Conservation (phyloP, 1,140 invertebrate genomes). For the Drosophila saltans region DNA sequence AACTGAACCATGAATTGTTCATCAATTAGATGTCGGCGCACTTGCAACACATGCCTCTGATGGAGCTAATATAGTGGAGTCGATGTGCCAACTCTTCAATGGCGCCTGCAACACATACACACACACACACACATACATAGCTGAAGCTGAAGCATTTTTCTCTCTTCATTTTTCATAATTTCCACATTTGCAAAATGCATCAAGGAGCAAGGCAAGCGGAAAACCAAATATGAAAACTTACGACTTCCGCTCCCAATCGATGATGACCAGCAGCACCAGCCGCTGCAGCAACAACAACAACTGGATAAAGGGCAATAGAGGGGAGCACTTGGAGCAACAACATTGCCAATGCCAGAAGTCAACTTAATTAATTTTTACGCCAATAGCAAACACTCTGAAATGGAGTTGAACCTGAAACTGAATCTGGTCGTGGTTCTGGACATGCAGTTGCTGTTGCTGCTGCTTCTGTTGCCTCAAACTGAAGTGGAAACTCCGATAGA, state of each 20-base stretch:
- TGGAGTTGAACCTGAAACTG: background rate
- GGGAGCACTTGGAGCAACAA: background rate
- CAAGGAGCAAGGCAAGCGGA: slow-evolving; percentile 31
- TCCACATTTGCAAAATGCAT: slow-evolving; percentile 51
- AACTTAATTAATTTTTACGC: slow-evolving; percentile 79
- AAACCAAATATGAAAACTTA: slow-evolving; percentile 73
- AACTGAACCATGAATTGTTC: slow-evolving; percentile 34
- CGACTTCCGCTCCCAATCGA: slow-evolving; percentile 73
- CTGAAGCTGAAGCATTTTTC: slow-evolving; percentile 46
- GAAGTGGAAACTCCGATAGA: background rate
- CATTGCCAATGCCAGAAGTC: slow-evolving; percentile 77
- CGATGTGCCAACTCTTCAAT: slow-evolving; percentile 13
- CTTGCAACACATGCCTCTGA: slow-evolving; percentile 71
- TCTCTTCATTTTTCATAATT: slow-evolving; percentile 74
- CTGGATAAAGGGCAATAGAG: background rate
- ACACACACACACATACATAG: background rate
- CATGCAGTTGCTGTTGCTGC: background rate
- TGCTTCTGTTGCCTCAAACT: slow-evolving; percentile 24
- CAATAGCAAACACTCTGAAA: slow-evolving; percentile 39
- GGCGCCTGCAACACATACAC: slow-evolving; percentile 39
- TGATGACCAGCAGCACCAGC: slow-evolving; percentile 32
- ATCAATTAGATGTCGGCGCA: slow-evolving; percentile 59
- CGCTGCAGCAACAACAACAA: too few species aligned
- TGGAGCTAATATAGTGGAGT: slow-evolving; percentile 18
- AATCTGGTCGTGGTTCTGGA: background rate